A percentile compares a stretch with the other conserved stretches of the same genome.
Evolutionary conservation across 2,113 vertebrate species (phyloP).

Genomic region (Aptenodytes patagonicus): DNA sequence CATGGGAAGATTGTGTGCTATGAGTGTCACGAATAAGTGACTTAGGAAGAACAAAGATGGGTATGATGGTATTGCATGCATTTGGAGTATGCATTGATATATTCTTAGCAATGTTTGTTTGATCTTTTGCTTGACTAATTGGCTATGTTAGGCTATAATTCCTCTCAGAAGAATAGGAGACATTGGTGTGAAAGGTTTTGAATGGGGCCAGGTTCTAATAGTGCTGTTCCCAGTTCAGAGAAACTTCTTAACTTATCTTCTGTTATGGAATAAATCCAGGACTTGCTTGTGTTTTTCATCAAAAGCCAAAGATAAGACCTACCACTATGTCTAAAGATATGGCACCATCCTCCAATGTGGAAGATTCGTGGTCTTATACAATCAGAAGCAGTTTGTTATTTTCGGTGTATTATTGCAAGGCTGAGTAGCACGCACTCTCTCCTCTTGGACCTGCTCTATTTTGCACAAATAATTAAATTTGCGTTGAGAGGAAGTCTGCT

Average conservation of each 20-base stretch:
- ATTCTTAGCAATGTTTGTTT: neutral
- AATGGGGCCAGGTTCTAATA: neutral
- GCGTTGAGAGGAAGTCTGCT: neutral
- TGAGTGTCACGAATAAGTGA: neutral
- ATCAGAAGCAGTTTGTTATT: neutral
- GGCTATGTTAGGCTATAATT: neutral
- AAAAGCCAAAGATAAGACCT: neutral
- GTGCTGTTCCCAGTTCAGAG: neutral
- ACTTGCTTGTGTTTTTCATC: neutral
- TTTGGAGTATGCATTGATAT: neutral
- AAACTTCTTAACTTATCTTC: neutral
- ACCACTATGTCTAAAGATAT: neutral
- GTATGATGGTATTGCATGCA: neutral
- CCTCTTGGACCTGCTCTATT: neutral
- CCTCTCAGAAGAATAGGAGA: neutral
- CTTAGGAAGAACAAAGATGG: neutral
- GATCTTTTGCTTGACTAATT: neutral
- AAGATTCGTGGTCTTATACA: neutral
- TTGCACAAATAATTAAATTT: neutral
- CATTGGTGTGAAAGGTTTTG: neutral
- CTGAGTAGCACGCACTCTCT: neutral
- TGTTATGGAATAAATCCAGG: neutral
- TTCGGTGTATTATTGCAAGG: neutral
- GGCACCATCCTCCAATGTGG: rapidly evolving
- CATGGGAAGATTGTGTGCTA: neutral